Evolutionary conservation across 1,140 invertebrate genomes (phyloP).

Genomic region (Anastrepha ludens): DNA sequence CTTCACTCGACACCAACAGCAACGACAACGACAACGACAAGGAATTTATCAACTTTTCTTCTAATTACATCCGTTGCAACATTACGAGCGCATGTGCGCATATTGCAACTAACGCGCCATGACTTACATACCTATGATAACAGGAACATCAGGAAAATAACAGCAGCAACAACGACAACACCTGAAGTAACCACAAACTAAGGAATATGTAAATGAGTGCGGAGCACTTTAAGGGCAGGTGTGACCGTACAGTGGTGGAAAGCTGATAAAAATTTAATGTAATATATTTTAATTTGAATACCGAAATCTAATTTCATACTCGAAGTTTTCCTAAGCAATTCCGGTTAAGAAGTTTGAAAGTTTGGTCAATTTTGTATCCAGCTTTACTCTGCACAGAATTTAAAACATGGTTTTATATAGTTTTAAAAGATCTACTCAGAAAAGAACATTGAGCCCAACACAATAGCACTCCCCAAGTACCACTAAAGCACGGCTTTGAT

Average conservation of each 20-base stretch:
- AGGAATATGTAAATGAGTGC: background rate
- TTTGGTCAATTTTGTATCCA: no score
- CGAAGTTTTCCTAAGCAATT: no score
- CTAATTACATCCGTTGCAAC: conserved; percentile 45
- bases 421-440: no score
- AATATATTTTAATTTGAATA: no score
- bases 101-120: background rate
- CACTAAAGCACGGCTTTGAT: no score
- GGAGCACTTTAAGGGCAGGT: background rate
- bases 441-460: no score
- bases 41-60: conserved; percentile 34
- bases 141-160: background rate
- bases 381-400: no score
- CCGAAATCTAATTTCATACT: no score
- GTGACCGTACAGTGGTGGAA: background rate
- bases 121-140: background rate
- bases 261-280: no score
- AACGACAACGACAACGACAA: background rate
- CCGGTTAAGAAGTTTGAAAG: no score
- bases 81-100: conserved; percentile 23
- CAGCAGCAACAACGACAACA: conserved; percentile 1
- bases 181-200: background rate
- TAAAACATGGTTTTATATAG: no score
- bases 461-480: no score
- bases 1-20: background rate